Percentiles rank a stretch among this genome's conserved stretches.
phyloP scores from a whole-genome alignment of 2,888 invertebrate genomes.

The Brenthis hecate region DNA sequence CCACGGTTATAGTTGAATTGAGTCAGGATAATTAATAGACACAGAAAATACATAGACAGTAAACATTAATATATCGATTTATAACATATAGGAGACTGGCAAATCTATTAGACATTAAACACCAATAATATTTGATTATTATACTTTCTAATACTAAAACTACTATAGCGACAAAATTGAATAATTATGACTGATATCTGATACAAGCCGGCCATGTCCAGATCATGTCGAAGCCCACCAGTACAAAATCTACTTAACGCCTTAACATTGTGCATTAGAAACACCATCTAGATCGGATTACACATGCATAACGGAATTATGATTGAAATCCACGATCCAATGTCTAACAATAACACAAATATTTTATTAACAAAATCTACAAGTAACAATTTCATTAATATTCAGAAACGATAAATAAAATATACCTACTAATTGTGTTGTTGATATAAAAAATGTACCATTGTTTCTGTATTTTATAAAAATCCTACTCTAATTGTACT shows the following conservation, averaged over 20 bases:
- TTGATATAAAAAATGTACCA: background rate
- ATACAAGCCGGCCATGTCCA: background rate
- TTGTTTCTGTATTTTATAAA: slow-evolving; percentile 1
- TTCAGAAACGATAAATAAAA: too few species aligned
- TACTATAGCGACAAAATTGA: background rate
- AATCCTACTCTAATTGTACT: slow-evolving; percentile 17
- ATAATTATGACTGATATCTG: background rate
- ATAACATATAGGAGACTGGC: slow-evolving; percentile 13
- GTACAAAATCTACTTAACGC: slow-evolving; percentile 17
- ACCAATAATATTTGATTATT: slow-evolving; percentile 3
- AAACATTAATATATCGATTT: background rate
- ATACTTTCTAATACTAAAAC: slow-evolving; percentile 5
- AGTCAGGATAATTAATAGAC: background rate
- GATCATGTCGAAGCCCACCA: slow-evolving; percentile 4
- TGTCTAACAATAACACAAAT: too few species aligned
- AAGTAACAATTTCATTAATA: too few species aligned
- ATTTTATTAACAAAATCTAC: too few species aligned
- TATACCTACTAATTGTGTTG: too few species aligned
- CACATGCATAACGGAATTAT: background rate
- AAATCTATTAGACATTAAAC: slow-evolving; percentile 7
- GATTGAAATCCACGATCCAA: background rate
- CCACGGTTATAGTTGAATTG: background rate
- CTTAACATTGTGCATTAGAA: slow-evolving; percentile 7
- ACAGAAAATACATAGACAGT: background rate
- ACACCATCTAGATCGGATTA: slow-evolving; percentile 10